These are phyloP conservation scores for Baccha elongata DNA, from an alignment of 2,888 invertebrate genomes.

Conservation along the genomic window DNA sequence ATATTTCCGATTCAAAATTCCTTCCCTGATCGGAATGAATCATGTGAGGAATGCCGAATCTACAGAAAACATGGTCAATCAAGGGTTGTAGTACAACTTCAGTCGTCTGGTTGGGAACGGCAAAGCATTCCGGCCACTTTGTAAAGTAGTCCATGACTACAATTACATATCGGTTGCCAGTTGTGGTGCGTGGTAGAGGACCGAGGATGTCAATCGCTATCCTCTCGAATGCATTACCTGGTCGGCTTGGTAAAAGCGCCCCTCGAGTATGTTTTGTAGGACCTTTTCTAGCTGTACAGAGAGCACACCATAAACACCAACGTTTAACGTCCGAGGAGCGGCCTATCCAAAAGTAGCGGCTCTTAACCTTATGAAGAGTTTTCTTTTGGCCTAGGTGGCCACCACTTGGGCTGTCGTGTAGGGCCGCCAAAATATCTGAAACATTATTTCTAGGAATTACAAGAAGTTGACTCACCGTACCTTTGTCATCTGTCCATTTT, in stretches of 20 bases:
- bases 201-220: background rate
- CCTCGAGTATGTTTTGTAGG: background rate
- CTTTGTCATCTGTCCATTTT: too few species aligned
- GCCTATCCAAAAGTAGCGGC: conserved; percentile 12
- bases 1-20: conserved; percentile 2
- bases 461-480: too few species aligned
- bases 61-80: conserved; percentile 31
- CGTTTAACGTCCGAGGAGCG: background rate
- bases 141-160: conserved; percentile 71
- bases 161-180: background rate
- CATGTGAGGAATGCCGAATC: conserved; percentile 24
- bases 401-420: background rate
- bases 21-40: conserved; percentile 10
- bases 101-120: conserved; percentile 59
- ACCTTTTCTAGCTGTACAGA: background rate
- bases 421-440: too few species aligned
- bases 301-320: background rate
- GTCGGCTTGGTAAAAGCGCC: background rate
- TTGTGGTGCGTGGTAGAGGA: background rate
- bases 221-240: background rate
- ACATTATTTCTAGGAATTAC: too few species aligned
- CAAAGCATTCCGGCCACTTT: conserved; percentile 62
- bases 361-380: conserved; percentile 19
- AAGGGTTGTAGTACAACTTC: conserved; percentile 37
- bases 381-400: conserved; percentile 20